phyloP scores from a whole-genome alignment of 2,888 invertebrate species.

The Eurois occulta region DNA sequence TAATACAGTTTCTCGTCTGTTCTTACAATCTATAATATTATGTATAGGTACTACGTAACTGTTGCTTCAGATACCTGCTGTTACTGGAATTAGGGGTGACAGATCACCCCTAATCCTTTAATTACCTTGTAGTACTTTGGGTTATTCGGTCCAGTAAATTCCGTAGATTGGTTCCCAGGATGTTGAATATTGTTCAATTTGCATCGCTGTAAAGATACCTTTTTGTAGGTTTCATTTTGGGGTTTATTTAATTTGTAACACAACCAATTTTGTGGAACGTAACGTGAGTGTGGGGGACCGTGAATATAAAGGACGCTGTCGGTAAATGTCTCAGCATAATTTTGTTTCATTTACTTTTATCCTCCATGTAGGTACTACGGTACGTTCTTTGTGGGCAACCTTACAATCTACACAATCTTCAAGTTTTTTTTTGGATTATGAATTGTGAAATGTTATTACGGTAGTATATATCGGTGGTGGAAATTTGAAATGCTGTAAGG shows the following conservation, averaged over 20 bases:
- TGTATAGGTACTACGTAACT: conserved; percentile 27
- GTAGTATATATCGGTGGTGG: too few relatives aligned
- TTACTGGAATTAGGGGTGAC: conserved; percentile 11
- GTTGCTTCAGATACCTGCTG: conserved; percentile 32
- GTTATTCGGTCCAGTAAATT: conserved; percentile 12
- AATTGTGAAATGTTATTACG: neutral
- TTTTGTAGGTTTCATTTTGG: neutral
- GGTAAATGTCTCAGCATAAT: conserved; percentile 12
- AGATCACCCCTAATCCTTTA: conserved; percentile 31
- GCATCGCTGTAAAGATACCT: neutral
- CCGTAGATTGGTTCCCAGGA: conserved; percentile 9
- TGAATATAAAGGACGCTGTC: conserved; percentile 19
- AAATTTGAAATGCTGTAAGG: too few relatives aligned
- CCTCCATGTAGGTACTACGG: neutral
- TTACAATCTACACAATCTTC: neutral
- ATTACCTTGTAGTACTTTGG: conserved; percentile 19
- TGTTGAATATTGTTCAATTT: conserved; percentile 6
- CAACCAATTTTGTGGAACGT: conserved; percentile 17
- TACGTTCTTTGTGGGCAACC: neutral
- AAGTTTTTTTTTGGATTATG: neutral
- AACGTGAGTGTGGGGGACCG: neutral
- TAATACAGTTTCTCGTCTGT: neutral
- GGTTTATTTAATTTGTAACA: conserved; percentile 29
- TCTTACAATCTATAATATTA: conserved; percentile 3
- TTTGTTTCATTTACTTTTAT: conserved; percentile 17